These are phyloP conservation scores for Candoia aspera DNA, from an alignment of 2,113 vertebrate genomes.

Conservation along the genomic window DNA sequence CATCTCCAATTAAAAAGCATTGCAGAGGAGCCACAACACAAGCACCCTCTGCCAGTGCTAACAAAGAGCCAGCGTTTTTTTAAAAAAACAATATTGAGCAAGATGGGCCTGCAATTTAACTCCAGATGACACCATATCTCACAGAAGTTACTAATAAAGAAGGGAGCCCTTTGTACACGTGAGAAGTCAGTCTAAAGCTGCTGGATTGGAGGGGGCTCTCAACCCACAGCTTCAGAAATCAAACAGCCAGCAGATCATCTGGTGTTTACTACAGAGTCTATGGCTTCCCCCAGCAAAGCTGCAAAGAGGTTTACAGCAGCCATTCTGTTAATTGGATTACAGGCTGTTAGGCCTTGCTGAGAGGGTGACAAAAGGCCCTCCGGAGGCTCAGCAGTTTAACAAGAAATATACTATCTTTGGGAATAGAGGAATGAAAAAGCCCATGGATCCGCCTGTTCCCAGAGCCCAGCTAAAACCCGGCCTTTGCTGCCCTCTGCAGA, in stretches of 20 bases:
- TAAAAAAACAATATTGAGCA: background rate
- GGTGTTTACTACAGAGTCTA: background rate
- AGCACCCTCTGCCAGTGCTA: background rate
- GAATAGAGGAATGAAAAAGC: background rate
- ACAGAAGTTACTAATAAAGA: background rate
- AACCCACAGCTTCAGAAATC: background rate
- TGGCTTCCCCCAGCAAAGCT: background rate
- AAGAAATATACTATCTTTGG: background rate
- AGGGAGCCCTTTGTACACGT: background rate
- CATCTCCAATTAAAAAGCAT: background rate
- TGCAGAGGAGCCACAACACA: too few species aligned
- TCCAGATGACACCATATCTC: background rate
- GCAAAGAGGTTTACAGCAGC: background rate
- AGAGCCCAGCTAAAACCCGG: background rate
- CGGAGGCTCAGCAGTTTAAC: background rate
- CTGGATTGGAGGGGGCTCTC: background rate
- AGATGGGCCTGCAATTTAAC: background rate
- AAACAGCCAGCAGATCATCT: background rate
- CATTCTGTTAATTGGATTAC: conserved; percentile 11
- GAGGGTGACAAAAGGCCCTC: conserved; percentile 11
- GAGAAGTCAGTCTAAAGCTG: background rate
- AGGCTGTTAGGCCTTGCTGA: conserved; percentile 4
- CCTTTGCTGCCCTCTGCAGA: conserved; percentile 23
- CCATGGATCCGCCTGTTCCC: background rate
- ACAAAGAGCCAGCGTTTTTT: background rate